Conservation (phyloP, 2,888 invertebrate species). For the Epsilonema sp. region DNA sequence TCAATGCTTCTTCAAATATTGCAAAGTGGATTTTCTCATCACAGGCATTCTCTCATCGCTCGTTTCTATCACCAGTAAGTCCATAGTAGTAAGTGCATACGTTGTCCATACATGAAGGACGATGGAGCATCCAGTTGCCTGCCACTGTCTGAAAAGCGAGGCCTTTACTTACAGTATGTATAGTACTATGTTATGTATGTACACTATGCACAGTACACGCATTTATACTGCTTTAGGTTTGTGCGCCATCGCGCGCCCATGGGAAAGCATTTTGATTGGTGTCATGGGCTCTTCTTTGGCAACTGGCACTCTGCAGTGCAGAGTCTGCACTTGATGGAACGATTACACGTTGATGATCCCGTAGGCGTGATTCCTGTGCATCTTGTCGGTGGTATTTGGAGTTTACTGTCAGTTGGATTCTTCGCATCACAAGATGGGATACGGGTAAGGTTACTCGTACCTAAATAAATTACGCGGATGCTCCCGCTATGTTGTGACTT, state of each 20-base stretch:
- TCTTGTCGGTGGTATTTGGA: slow-evolving; percentile 21
- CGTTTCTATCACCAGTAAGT: slow-evolving; percentile 17
- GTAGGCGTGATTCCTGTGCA: slow-evolving; percentile 20
- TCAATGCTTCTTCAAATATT: slow-evolving; percentile 12
- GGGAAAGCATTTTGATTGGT: slow-evolving; percentile 18
- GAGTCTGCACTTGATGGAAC: slow-evolving; percentile 17
- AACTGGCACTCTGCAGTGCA: slow-evolving; percentile 15
- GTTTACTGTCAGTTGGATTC: slow-evolving; percentile 30
- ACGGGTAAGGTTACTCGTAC: too few relatives aligned
- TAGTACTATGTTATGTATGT: not conserved
- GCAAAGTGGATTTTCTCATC: slow-evolving; percentile 13
- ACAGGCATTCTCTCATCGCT: slow-evolving; percentile 18
- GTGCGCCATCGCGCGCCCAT: slow-evolving; percentile 19
- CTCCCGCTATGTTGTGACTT: too few relatives aligned
- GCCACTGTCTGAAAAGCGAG: not conserved
- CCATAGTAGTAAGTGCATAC: too few relatives aligned
- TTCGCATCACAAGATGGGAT: slow-evolving; percentile 24
- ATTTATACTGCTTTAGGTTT: slow-evolving; percentile 11
- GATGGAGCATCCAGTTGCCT: not conserved
- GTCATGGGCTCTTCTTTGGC: slow-evolving; percentile 16
- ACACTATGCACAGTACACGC: not conserved
- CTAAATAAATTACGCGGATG: too few relatives aligned
- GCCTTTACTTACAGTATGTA: not conserved
- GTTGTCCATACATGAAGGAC: too few relatives aligned
- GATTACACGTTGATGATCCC: slow-evolving; percentile 13